Percentiles rank a stretch among this genome's conserved stretches.
Evolutionary conservation across 2,797 vertebrate species (phyloP).

Genomic region (Dallia pectoralis): DNA sequence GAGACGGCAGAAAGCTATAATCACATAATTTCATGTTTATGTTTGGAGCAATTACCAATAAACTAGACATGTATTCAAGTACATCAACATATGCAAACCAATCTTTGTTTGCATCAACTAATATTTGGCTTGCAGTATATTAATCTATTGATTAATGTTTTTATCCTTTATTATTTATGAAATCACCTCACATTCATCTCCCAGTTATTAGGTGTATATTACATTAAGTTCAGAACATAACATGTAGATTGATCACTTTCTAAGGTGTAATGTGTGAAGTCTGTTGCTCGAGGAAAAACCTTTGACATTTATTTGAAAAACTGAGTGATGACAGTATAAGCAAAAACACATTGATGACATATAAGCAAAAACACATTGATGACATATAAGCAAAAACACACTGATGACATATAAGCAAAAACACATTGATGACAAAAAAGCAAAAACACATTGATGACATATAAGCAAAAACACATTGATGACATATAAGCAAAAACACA

Average conservation of each 20-base stretch:
- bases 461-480: slow-evolving; percentile 18
- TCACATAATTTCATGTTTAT: too few relatives aligned
- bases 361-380: slow-evolving; percentile 18
- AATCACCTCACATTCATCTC: too few relatives aligned
- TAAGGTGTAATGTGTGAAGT: not conserved
- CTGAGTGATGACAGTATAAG: too few relatives aligned
- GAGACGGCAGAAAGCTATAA: too few relatives aligned
- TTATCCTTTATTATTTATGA: too few relatives aligned
- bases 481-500: slow-evolving; percentile 15
- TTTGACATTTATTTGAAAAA: not conserved
- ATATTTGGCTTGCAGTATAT: too few relatives aligned
- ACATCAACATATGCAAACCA: too few relatives aligned
- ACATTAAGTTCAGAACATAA: not conserved
- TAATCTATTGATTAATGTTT: too few relatives aligned
- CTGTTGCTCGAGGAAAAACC: not conserved
- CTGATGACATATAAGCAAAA: slow-evolving; percentile 14
- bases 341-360: not conserved
- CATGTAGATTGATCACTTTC: not conserved
- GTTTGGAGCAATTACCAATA: too few relatives aligned
- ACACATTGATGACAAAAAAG: too few relatives aligned
- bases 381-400: slow-evolving; percentile 15
- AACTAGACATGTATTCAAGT: too few relatives aligned
- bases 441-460: not conserved
- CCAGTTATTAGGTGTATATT: not conserved
- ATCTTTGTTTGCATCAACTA: too few relatives aligned